Percentiles rank a stretch among this genome's conserved stretches.
phyloP scores from a whole-genome alignment of 64 coral and sea anemone genomes.

The Trachythela sp. region DNA sequence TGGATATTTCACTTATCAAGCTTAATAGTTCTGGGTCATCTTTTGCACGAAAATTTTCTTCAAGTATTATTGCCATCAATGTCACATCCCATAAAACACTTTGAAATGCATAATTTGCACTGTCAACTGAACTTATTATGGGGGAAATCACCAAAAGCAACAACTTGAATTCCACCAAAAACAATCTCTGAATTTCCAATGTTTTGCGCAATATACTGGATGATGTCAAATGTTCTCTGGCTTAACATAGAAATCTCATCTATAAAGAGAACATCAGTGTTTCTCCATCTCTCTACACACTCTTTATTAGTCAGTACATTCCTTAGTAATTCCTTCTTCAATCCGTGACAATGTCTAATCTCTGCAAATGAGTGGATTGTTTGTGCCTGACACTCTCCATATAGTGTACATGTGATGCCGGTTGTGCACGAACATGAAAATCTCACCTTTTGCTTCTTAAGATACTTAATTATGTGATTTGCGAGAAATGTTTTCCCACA shows the following conservation, averaged over 20 bases:
- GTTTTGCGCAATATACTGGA: slow-evolving; percentile 6
- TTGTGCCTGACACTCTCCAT: background rate
- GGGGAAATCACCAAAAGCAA: slow-evolving; percentile 21
- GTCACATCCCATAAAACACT: background rate
- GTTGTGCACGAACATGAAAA: slow-evolving; percentile 32
- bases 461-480: background rate
- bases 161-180: slow-evolving; percentile 20
- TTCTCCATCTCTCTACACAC: background rate
- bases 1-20: background rate
- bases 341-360: slow-evolving; percentile 7
- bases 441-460: background rate
- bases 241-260: slow-evolving; percentile 46
- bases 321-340: background rate
- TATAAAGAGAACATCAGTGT: slow-evolving; percentile 2
- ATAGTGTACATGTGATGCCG: background rate
- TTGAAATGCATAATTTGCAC: background rate
- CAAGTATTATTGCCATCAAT: background rate
- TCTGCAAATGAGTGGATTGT: slow-evolving; percentile 38
- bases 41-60: background rate
- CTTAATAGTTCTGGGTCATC: background rate
- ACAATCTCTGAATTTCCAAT: background rate
- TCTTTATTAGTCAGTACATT: background rate
- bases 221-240: background rate
- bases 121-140: background rate
- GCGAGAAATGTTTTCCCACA: slow-evolving; percentile 40